These are phyloP conservation scores for Labeo calbasu DNA, from an alignment of 2,797 vertebrate genomes.

Conservation along the genomic window DNA sequence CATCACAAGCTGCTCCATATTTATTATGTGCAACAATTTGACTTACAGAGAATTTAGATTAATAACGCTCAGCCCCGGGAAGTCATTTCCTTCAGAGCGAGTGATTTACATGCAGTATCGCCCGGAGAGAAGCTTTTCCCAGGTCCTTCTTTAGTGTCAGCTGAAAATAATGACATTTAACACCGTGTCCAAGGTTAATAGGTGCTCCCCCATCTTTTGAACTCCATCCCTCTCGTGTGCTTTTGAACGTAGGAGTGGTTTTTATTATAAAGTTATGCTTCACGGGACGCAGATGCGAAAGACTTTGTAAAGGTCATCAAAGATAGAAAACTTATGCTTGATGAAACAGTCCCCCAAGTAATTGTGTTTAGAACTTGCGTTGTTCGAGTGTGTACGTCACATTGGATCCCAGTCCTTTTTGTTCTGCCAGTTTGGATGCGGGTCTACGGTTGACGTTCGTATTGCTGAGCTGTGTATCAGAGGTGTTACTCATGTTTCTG, in stretches of 20 bases:
- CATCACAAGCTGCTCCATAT: constrained; percentile 89
- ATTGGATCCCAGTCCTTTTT: constrained; percentile 19
- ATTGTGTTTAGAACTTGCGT: background rate
- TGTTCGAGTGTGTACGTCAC: background rate
- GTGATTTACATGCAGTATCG: constrained; percentile 95
- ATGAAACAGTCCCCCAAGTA: constrained; percentile 5
- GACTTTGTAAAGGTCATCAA: constrained; percentile 59
- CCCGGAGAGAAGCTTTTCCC: constrained; percentile 85
- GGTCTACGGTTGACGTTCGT: constrained; percentile 16
- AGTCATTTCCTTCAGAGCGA: constrained; percentile 98
- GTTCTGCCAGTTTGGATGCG: constrained; percentile 6
- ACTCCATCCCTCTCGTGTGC: constrained; percentile 72
- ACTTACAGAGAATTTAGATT: constrained; percentile 98
- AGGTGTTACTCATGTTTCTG: constrained; percentile 67
- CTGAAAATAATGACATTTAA: constrained; percentile 98
- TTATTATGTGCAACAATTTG: constrained; percentile 96
- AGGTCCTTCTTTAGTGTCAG: constrained; percentile 88
- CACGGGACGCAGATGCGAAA: constrained; percentile 33
- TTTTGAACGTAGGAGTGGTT: constrained; percentile 53
- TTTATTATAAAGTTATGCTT: constrained; percentile 55
- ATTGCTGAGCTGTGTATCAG: constrained; percentile 42
- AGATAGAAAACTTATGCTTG: constrained; percentile 45
- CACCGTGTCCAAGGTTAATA: constrained; percentile 98
- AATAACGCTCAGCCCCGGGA: constrained; percentile 93
- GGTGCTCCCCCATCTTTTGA: constrained; percentile 91